These are phyloP conservation scores for Menidia menidia DNA, from an alignment of 2,797 vertebrate species.

Conservation along the genomic window DNA sequence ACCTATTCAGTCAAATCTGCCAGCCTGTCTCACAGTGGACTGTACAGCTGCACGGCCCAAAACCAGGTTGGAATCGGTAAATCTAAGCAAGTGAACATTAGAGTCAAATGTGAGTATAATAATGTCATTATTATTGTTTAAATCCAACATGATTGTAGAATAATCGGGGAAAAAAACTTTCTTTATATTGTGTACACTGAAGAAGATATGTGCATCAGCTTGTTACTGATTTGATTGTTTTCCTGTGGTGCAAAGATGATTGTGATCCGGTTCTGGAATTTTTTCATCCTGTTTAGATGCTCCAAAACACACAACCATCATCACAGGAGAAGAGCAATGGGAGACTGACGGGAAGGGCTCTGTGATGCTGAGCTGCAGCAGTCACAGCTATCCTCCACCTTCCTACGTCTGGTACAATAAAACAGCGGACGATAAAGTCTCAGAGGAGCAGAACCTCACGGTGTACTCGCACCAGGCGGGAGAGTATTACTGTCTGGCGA, in stretches of 20 bases:
- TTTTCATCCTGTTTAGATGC: slow-evolving; percentile 55
- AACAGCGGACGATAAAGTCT: neutral
- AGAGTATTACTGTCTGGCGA: slow-evolving; percentile 66
- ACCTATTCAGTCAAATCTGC: neutral
- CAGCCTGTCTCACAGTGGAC: slow-evolving; percentile 49
- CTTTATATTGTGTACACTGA: too few relatives aligned
- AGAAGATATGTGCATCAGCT: neutral
- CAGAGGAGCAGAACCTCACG: slow-evolving; percentile 18
- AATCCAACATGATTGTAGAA: too few relatives aligned
- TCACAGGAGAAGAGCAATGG: slow-evolving; percentile 8
- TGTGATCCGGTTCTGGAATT: neutral
- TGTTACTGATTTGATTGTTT: neutral
- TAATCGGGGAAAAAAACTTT: neutral
- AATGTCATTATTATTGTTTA: neutral
- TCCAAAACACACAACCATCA: slow-evolving; percentile 58
- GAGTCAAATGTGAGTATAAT: slow-evolving; percentile 70
- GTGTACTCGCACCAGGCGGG: slow-evolving; percentile 62
- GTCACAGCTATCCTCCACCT: slow-evolving; percentile 45
- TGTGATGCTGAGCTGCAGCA: slow-evolving; percentile 69
- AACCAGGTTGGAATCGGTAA: slow-evolving; percentile 58
- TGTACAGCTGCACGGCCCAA: slow-evolving; percentile 54
- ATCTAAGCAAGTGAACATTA: slow-evolving; percentile 43
- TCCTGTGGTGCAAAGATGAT: neutral
- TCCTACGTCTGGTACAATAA: slow-evolving; percentile 58
- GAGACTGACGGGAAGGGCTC: rapidly evolving